phyloP scores from a whole-genome alignment of 1,140 invertebrate genomes.

The Marisa cornuarietis region DNA sequence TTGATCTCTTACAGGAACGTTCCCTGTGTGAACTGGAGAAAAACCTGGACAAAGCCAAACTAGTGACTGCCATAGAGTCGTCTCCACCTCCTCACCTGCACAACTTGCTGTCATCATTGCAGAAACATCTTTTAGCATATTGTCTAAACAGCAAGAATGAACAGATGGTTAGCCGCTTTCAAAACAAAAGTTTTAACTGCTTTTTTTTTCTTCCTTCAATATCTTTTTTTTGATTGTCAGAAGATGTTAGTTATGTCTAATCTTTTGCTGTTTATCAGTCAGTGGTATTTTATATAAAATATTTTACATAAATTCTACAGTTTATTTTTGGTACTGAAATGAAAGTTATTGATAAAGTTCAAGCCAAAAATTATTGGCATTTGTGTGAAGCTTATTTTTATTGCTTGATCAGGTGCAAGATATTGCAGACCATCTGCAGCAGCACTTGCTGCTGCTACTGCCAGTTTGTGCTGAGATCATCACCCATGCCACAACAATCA shows the following conservation, averaged over 20 bases:
- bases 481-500: conserved; percentile 45
- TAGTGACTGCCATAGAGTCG: conserved; percentile 28
- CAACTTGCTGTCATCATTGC: conserved; percentile 71
- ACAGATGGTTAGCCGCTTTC: conserved; percentile 20
- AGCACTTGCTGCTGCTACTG: conserved; percentile 69
- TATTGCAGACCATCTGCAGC: conserved; percentile 65
- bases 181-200: no score
- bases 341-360: background rate
- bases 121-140: conserved; percentile 73
- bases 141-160: conserved; percentile 47
- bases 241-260: no score
- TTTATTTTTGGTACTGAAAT: background rate
- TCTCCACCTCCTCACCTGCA: conserved; percentile 66
- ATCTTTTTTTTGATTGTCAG: no score
- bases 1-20: conserved; percentile 55
- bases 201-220: no score
- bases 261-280: no score
- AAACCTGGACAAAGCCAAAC: conserved; percentile 53
- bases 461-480: conserved; percentile 68
- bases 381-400: background rate
- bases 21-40: conserved; percentile 61
- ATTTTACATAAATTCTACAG: no score
- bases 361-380: background rate
- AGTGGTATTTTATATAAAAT: no score
- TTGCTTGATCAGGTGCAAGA: conserved; percentile 23